Evolutionary conservation across 2,113 vertebrate genomes (phyloP).

Genomic region (Colinus virginianus): DNA sequence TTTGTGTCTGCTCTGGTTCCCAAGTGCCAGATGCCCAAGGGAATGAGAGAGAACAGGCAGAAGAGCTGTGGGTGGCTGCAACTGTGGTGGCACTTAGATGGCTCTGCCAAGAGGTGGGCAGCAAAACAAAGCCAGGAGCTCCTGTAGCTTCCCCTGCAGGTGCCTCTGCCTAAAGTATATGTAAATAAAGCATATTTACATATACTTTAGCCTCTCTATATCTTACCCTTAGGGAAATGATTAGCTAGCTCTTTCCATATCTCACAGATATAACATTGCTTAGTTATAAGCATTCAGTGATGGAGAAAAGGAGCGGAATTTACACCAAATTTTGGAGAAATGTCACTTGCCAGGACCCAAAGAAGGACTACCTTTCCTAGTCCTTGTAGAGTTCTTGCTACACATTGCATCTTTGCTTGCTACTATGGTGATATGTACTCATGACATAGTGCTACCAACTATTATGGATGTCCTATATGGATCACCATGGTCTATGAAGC

Average conservation of each 20-base stretch:
- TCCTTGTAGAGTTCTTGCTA: background rate
- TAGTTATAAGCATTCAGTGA: background rate
- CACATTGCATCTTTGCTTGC: background rate
- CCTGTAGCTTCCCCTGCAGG: background rate
- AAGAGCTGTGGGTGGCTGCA: accelerated
- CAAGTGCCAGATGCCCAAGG: accelerated
- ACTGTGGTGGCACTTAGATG: accelerated
- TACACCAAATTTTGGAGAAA: background rate
- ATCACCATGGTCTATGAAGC: background rate
- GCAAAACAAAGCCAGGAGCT: background rate
- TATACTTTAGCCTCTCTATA: background rate
- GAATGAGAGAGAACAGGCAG: background rate
- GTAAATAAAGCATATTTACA: too few species aligned
- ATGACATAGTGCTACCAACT: background rate
- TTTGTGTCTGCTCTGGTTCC: background rate
- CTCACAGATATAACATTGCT: accelerated
- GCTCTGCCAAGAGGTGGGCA: background rate
- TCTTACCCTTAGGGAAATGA: background rate
- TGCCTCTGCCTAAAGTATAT: background rate
- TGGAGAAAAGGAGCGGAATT: background rate
- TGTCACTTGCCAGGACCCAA: background rate
- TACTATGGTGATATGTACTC: background rate
- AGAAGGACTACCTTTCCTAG: background rate
- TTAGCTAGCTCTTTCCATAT: background rate
- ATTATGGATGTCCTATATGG: accelerated